Evolutionary conservation across 2,113 vertebrate genomes (phyloP), one percentile per base, ranked within the genome.

Genomic region (Puntigrus tetrazona): DNA sequence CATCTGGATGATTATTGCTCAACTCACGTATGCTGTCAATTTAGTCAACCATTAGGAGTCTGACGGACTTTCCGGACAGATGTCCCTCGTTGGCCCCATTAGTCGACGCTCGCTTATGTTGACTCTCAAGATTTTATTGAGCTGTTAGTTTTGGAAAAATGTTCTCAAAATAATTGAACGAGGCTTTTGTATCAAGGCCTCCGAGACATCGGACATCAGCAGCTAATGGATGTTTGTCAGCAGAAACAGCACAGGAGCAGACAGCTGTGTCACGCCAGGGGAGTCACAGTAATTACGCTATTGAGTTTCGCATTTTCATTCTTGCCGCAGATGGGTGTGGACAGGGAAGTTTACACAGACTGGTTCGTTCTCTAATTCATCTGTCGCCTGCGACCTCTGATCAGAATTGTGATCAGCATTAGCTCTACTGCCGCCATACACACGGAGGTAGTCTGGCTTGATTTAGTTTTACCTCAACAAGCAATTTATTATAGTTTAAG

Each of bases 171-270:
- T 79, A 43, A 63, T 63, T 79, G 36, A 63, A 63, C 77, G 63
- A 63, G 36, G 77, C 77, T 61, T 79, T 63, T 61, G 36, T 61
- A 20, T 41, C 36, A 43, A 61, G 36, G 36, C 55, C 34, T 55
- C 34, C 0, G 75, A 78, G 52, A 78, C 77, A 78, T 57, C 31
- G 8, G 75, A 57, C 75, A 38, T 61, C 55, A 79, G 47, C 18
- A 13, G 77, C 77, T 79, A 79, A 79, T 79, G 77, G 77, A 61
- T 47, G 75, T 77, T 77, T 84, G 73, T 65, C 73, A 67, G 38
- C 82, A 65, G 27, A 65, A 84, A 52, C 7, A 11, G 73, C 59
- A 50, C 45, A 47, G 36, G 41, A 47, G 41, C 29, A 31, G 57
- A 41, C 50, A 63, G 43, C 38, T 36, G 78, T 86, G 72, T 81